Conservation (phyloP, 2,888 invertebrate species). For the Margaritifera margaritifera region DNA sequence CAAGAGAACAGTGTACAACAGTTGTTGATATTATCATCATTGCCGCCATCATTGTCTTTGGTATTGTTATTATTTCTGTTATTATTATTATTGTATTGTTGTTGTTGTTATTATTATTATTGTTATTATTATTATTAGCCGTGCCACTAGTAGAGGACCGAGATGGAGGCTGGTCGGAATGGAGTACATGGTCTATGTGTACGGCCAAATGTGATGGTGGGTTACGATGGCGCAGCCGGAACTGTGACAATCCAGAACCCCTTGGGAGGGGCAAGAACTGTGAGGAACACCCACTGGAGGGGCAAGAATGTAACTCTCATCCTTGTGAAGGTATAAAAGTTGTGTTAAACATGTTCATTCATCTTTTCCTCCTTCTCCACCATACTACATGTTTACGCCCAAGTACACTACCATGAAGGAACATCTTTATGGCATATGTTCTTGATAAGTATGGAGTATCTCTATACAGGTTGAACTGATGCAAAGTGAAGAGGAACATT, state of each 20-base stretch:
- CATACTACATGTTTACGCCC: too few species aligned
- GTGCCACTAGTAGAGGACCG: constrained; percentile 21
- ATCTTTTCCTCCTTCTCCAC: too few species aligned
- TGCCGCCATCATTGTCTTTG: not conserved
- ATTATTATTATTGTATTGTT: not conserved
- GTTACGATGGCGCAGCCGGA: constrained; percentile 79
- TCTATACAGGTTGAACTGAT: too few species aligned
- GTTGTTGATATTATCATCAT: not conserved
- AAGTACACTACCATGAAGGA: too few species aligned
- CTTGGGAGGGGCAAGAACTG: constrained; percentile 71
- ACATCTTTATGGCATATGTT: too few species aligned
- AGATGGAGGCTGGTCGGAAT: constrained; percentile 77
- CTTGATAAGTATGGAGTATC: too few species aligned
- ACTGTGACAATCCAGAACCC: constrained; percentile 71
- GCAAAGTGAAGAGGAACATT: too few species aligned
- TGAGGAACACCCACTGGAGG: constrained; percentile 78
- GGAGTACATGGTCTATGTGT: constrained; percentile 82
- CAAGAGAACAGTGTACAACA: not conserved
- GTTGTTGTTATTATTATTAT: constrained; percentile 1
- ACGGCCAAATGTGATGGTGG: constrained; percentile 82
- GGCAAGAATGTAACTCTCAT: constrained; percentile 83
- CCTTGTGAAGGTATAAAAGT: constrained; percentile 78
- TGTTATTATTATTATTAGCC: constrained; percentile 8
- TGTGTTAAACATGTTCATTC: too few species aligned
- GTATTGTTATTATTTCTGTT: not conserved